Evolutionary conservation across 2,797 vertebrate genomes (phyloP).

Genomic region (Emydoidea blandingii): DNA sequence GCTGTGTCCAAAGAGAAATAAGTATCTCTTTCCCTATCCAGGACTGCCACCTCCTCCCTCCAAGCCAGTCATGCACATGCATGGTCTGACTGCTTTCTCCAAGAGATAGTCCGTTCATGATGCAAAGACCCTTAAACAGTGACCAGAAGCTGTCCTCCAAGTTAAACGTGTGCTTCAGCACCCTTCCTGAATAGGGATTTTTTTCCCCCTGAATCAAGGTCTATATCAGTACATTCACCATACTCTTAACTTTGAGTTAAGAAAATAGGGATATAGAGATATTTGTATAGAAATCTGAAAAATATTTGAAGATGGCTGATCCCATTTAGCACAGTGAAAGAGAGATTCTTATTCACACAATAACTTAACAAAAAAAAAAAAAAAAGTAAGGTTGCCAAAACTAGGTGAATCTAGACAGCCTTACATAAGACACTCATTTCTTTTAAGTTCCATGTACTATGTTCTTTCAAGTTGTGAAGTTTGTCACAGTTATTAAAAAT

Average conservation of each 20-base stretch:
- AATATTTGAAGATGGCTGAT: background rate
- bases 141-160: accelerated
- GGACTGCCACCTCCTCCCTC: background rate
- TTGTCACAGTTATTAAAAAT: background rate
- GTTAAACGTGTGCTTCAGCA: background rate
- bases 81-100: too few species aligned
- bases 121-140: background rate
- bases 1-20: background rate
- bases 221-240: background rate
- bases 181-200: background rate
- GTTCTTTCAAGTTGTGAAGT: background rate
- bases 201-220: background rate
- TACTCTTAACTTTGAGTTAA: background rate
- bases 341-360: background rate
- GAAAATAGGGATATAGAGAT: background rate
- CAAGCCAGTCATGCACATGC: too few species aligned
- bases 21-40: background rate
- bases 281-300: background rate
- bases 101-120: too few species aligned
- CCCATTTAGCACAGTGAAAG: background rate
- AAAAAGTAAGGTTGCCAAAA: background rate
- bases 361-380: too few species aligned
- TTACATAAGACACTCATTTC: background rate
- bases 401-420: background rate
- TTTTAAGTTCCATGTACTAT: background rate